phyloP scores from a whole-genome alignment of 2,113 vertebrate species.

The Daubentonia madagascariensis region DNA sequence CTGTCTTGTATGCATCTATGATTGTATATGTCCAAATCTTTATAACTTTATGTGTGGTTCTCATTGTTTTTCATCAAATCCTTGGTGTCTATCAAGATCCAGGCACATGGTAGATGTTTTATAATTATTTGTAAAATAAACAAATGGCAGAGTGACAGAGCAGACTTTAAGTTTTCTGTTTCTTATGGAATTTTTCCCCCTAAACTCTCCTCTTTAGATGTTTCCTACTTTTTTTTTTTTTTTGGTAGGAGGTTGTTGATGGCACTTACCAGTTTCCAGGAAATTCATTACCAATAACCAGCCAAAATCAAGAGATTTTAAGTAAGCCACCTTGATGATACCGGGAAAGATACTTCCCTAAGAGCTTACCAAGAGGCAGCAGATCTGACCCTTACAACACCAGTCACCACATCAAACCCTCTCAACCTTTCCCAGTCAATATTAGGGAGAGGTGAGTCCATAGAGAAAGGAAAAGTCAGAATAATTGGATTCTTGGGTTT shows the following conservation, averaged over 20 bases:
- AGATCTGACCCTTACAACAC: neutral
- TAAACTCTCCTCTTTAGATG: neutral
- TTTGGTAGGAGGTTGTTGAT: neutral
- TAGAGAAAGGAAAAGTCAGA: neutral
- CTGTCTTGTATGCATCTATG: neutral
- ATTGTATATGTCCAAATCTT: neutral
- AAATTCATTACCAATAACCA: neutral
- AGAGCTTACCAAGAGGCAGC: neutral
- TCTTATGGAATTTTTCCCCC: neutral
- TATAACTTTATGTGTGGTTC: neutral
- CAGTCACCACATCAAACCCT: neutral
- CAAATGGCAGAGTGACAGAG: neutral
- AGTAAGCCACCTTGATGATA: neutral
- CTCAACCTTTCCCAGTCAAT: neutral
- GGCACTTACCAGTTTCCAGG: neutral
- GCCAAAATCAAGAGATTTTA: neutral
- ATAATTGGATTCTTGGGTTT: neutral
- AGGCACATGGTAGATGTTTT: neutral
- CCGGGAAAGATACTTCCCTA: neutral
- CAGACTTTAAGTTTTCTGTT: neutral
- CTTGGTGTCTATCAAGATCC: neutral
- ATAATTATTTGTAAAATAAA: neutral
- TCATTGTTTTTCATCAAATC: neutral
- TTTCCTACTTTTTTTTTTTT: neutral
- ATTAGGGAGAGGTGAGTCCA: neutral